A percentile compares a stretch with the other conserved stretches of the same genome.
Conservation (phyloP, 2,797 vertebrate genomes). For the Poecilia gillii region DNA sequence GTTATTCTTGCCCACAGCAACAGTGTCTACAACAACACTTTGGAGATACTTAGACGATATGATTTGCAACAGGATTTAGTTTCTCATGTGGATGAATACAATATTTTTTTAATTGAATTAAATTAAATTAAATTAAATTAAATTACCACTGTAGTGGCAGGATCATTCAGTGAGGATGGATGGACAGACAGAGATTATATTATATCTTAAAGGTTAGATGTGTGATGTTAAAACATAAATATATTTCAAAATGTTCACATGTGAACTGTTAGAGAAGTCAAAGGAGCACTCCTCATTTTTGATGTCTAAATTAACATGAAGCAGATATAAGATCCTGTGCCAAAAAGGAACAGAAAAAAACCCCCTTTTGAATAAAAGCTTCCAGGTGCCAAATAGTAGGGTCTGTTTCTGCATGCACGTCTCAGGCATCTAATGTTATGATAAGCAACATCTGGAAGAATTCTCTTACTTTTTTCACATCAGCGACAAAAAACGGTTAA, state of each 20-base stretch:
- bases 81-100: background rate
- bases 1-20: no score
- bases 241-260: background rate
- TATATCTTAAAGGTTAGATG: background rate
- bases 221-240: background rate
- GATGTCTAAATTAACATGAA: background rate
- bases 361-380: background rate
- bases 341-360: background rate
- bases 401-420: background rate
- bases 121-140: no score
- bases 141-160: no score
- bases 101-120: background rate
- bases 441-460: constrained; percentile 1
- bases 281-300: background rate
- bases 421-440: background rate
- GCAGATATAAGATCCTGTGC: background rate
- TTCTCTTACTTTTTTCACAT: background rate
- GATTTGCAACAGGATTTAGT: background rate
- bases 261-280: background rate
- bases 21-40: no score
- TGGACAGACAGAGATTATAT: background rate
- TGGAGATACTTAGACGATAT: background rate
- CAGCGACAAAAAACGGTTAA: background rate
- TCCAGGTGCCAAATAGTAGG: background rate
- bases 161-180: background rate